Evolutionary conservation across 1,140 invertebrate species (phyloP).

Genomic region (Eumaeus atala): DNA sequence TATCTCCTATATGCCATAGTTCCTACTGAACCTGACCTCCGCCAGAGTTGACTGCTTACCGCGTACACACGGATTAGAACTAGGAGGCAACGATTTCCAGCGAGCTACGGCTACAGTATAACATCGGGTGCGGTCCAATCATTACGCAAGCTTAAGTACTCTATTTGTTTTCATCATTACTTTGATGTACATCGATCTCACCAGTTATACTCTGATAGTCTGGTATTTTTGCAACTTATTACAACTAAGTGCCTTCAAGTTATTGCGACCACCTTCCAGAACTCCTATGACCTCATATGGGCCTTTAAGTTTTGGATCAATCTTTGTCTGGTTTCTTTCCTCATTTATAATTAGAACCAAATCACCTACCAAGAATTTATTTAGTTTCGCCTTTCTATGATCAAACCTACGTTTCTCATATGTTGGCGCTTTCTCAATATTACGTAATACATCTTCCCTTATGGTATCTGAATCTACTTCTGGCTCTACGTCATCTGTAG

Average conservation of each 20-base stretch:
- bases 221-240: conserved; percentile 6
- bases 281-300: conserved; percentile 11
- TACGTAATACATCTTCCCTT: background rate
- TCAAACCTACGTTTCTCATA: conserved; percentile 10
- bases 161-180: background rate
- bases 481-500: too few relatives aligned
- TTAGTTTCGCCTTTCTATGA: conserved; percentile 9
- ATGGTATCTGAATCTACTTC: background rate
- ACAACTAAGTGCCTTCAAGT: background rate
- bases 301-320: conserved; percentile 13
- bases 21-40: too few relatives aligned
- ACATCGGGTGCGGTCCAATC: conserved; percentile 3
- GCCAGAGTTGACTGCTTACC: conserved; percentile 4
- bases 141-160: conserved; percentile 7
- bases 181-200: background rate
- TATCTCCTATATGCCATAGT: too few relatives aligned
- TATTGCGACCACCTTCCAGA: too few relatives aligned
- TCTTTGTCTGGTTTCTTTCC: conserved; percentile 7
- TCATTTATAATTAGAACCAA: background rate
- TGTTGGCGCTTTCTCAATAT: background rate
- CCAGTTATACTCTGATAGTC: background rate
- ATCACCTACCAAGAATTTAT: conserved; percentile 8
- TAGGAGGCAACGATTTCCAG: too few relatives aligned
- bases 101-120: background rate
- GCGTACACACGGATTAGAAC: conserved; percentile 9